Percentiles rank a stretch among this genome's conserved stretches.
Conservation (phyloP, 2,797 vertebrate genomes). For the Tarsius wallacei region DNA sequence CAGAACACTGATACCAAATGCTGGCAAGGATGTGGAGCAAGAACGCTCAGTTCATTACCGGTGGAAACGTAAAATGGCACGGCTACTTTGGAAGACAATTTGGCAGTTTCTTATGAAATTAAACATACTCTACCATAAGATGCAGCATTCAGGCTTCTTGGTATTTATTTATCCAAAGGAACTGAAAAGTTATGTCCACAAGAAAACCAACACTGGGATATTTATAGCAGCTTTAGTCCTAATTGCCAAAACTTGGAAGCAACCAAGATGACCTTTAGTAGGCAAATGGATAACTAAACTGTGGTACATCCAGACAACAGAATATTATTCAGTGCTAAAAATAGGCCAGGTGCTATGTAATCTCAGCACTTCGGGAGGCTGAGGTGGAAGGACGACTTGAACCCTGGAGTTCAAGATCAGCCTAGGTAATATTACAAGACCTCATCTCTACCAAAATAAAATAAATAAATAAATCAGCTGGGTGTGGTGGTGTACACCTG, state of each 20-base stretch:
- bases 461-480: not conserved
- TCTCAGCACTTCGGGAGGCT: not conserved
- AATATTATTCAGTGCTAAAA: not conserved
- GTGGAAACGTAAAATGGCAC: not conserved
- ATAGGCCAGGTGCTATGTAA: not conserved
- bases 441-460: not conserved
- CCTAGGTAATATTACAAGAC: not conserved
- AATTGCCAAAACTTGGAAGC: not conserved
- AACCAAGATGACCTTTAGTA: not conserved
- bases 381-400: not conserved
- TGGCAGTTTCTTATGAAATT: not conserved
- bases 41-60: not conserved
- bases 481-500: not conserved
- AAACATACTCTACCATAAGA: not conserved
- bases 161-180: not conserved
- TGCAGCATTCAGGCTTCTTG: not conserved
- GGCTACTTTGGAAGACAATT: not conserved
- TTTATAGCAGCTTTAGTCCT: not conserved
- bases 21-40: not conserved
- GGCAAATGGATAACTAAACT: constrained; percentile 10
- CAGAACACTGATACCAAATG: not conserved
- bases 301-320: not conserved
- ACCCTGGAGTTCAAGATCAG: not conserved
- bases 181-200: not conserved
- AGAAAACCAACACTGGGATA: not conserved